Percentiles rank a stretch among this genome's conserved stretches.
Conservation (phyloP, 2,888 invertebrate genomes). For the Rhamnusium bicolor region DNA sequence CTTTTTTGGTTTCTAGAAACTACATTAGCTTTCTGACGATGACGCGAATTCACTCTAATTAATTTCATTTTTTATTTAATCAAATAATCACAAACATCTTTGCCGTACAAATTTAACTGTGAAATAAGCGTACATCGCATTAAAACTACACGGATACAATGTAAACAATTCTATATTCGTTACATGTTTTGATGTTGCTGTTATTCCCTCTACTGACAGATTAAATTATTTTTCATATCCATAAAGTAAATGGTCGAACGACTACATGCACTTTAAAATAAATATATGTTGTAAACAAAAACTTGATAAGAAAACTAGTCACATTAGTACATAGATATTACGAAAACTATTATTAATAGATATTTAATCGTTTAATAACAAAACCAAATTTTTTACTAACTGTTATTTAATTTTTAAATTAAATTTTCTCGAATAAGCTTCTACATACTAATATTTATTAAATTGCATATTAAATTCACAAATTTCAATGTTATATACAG, state of each 20-base stretch:
- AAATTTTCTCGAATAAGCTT: too few species aligned
- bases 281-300: neutral
- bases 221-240: slow-evolving; percentile 19
- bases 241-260: neutral
- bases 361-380: neutral
- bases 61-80: slow-evolving; percentile 55
- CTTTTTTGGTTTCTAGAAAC: slow-evolving; percentile 40
- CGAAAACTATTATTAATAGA: neutral
- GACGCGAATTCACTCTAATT: slow-evolving; percentile 58
- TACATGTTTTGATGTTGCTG: slow-evolving; percentile 37
- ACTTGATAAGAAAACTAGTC: neutral
- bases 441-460: too few species aligned
- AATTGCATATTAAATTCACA: too few species aligned
- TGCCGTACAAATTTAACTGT: slow-evolving; percentile 28
- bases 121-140: slow-evolving; percentile 22
- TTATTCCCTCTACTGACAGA: slow-evolving; percentile 17
- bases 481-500: too few species aligned
- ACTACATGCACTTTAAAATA: neutral
- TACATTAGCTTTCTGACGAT: slow-evolving; percentile 49
- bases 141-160: slow-evolving; percentile 25
- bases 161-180: slow-evolving; percentile 48
- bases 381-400: too few species aligned
- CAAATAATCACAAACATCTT: slow-evolving; percentile 31
- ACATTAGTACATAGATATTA: neutral
- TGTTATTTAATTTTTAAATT: too few species aligned